phyloP scores from a whole-genome alignment of 1,140 invertebrate genomes.

The Steinernema khuongi region DNA sequence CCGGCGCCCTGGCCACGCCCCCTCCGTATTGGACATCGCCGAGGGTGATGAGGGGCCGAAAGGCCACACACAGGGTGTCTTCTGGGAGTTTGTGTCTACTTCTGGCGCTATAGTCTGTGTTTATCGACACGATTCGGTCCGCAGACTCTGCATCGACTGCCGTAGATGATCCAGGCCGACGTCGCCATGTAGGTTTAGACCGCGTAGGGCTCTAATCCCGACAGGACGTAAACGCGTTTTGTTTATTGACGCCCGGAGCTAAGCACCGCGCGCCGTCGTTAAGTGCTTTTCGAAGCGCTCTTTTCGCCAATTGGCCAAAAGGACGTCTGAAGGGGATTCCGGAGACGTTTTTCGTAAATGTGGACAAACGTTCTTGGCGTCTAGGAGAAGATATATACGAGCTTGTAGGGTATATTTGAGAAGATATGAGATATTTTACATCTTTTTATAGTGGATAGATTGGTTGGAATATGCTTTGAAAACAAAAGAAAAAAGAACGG shows the following conservation, averaged over 20 bases:
- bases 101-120: background rate
- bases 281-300: background rate
- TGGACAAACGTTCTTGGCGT: background rate
- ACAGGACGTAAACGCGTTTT: background rate
- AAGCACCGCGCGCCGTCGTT: constrained; percentile 12
- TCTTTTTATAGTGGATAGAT: no score
- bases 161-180: constrained; percentile 27
- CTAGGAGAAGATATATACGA: no score
- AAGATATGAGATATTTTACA: no score
- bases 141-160: background rate
- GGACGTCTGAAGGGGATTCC: background rate
- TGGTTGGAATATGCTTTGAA: no score
- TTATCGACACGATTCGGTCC: background rate
- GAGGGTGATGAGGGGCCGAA: background rate
- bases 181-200: constrained; percentile 25
- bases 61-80: background rate
- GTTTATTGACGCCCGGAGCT: background rate
- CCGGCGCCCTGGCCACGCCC: background rate
- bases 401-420: no score
- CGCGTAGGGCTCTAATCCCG: background rate
- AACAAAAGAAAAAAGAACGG: no score
- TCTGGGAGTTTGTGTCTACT: no score
- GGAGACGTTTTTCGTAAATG: background rate
- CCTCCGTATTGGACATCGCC: background rate
- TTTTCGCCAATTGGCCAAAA: background rate